Evolutionary conservation across 1,140 invertebrate genomes (phyloP).

Genomic region (Ladona fulva): DNA sequence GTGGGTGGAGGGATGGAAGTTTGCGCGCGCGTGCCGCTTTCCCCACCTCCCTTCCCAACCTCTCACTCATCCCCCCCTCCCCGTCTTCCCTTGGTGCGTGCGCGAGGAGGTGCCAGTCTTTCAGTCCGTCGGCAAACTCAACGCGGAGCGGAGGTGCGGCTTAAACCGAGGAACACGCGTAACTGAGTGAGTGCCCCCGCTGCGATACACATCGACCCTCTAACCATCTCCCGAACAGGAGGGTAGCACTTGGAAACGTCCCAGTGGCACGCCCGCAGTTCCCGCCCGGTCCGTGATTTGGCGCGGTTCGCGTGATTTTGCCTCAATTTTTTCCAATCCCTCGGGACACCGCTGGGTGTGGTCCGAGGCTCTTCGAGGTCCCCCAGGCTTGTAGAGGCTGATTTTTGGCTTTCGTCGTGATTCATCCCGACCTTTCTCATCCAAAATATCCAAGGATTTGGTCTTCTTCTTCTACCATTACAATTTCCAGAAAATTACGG

Average conservation of each 20-base stretch:
- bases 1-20: neutral
- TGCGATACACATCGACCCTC: neutral
- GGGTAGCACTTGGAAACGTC: neutral
- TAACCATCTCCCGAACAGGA: neutral
- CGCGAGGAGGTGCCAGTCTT: neutral
- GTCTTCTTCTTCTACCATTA: too few relatives aligned
- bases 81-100: neutral
- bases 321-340: neutral
- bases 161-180: neutral
- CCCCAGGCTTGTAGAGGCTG: too few relatives aligned
- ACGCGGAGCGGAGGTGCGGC: neutral
- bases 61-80: neutral
- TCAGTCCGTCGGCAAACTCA: constrained; percentile 2
- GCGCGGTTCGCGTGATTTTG: neutral
- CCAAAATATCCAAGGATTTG: too few relatives aligned
- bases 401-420: too few relatives aligned
- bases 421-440: too few relatives aligned
- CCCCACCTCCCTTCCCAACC: neutral
- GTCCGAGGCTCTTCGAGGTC: too few relatives aligned
- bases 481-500: too few relatives aligned
- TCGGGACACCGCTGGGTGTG: too few relatives aligned
- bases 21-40: neutral
- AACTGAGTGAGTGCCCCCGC: neutral
- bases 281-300: neutral
- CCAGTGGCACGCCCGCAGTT: neutral